Conservation (phyloP, 2,797 vertebrate species). For the Sebastes cheni region DNA sequence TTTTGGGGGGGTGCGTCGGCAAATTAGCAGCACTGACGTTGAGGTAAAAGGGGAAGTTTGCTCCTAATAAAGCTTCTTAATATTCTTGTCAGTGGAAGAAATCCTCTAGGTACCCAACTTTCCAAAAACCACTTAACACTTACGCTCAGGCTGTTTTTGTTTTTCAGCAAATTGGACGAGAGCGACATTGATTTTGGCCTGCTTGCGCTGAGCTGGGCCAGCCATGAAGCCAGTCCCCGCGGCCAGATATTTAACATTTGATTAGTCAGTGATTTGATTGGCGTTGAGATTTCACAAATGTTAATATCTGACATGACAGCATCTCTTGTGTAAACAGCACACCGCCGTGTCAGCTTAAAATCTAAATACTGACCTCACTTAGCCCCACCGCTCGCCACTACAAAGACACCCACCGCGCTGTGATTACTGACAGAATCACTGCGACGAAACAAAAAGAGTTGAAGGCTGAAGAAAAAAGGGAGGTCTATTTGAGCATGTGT, state of each 20-base stretch:
- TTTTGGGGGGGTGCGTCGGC: neutral
- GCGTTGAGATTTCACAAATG: slow-evolving; percentile 15
- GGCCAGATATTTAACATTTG: slow-evolving; percentile 5
- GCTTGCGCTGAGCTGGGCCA: neutral
- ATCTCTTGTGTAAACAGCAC: slow-evolving; percentile 16
- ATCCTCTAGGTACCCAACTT: neutral
- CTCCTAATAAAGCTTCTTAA: slow-evolving; percentile 1
- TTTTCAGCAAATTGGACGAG: slow-evolving; percentile 30
- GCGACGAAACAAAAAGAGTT: neutral
- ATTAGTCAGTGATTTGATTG: slow-evolving; percentile 9
- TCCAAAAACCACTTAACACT: slow-evolving; percentile 28
- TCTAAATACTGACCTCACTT: slow-evolving; percentile 35
- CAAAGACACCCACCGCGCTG: slow-evolving; percentile 19
- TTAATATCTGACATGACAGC: slow-evolving; percentile 24
- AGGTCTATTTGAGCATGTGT: slow-evolving; percentile 8
- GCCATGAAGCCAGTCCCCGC: neutral
- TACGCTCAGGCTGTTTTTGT: slow-evolving; percentile 15
- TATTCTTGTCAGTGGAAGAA: slow-evolving; percentile 7
- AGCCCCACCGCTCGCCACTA: slow-evolving; percentile 19
- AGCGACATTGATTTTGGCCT: slow-evolving; percentile 16
- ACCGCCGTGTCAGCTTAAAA: slow-evolving; percentile 31
- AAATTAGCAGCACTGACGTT: neutral
- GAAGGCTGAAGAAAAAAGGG: neutral
- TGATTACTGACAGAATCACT: slow-evolving; percentile 24
- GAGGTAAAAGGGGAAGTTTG: neutral